Percentiles rank a stretch among this genome's conserved stretches.
These are phyloP conservation scores for Ametastegia equiseti DNA, from an alignment of 2,888 invertebrate species.

Conservation along the genomic window DNA sequence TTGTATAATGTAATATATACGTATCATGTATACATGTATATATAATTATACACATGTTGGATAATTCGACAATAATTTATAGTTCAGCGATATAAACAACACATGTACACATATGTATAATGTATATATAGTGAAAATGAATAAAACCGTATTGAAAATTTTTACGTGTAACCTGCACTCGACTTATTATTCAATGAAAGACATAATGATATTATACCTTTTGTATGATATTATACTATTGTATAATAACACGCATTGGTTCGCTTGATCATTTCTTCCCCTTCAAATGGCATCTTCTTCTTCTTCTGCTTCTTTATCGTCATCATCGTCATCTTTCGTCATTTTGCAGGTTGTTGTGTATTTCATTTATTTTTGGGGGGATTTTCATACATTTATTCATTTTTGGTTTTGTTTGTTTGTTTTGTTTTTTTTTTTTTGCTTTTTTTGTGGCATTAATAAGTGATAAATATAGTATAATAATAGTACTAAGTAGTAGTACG, in stretches of 20 bases:
- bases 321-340: conserved; percentile 4
- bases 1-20: too few species aligned
- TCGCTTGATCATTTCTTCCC: conserved; percentile 22
- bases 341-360: conserved; percentile 17
- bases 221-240: conserved; percentile 7
- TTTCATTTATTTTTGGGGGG: conserved; percentile 47
- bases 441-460: conserved; percentile 44
- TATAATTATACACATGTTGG: too few species aligned
- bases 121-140: not conserved
- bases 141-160: not conserved
- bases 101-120: not conserved
- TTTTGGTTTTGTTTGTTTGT: conserved; percentile 41
- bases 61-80: not conserved
- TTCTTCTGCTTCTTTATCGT: conserved; percentile 30
- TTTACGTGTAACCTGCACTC: conserved; percentile 1
- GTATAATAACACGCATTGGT: not conserved
- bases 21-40: too few species aligned
- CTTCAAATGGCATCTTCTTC: not conserved
- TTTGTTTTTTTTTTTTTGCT: not conserved
- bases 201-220: conserved; percentile 4
- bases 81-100: not conserved
- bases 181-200: conserved; percentile 12
- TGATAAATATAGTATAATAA: conserved; percentile 53
- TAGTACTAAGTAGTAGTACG: conserved; percentile 63
- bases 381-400: conserved; percentile 47